Base-by-base conservation (phyloP, 2,888 invertebrate genomes). In the Lepidonotus clava region DNA sequence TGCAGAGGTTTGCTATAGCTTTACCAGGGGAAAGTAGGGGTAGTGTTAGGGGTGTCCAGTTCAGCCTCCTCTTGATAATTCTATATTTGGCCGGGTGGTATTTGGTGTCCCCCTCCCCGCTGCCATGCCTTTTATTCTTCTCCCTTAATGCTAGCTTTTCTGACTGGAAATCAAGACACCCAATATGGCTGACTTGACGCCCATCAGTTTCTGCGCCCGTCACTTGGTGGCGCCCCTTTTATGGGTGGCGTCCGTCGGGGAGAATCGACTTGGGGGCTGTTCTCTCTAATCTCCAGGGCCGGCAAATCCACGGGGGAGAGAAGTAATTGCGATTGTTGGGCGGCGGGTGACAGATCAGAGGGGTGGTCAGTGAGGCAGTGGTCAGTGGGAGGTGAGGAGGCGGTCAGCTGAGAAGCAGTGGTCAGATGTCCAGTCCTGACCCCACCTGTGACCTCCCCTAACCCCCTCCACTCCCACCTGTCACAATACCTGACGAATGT, bases 401-500 rank as follows among this genome's bases (percentile, higher is more conserved):
- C 61, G 28, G 61, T n/a, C n/a, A n/a, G n/a, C n/a, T n/a, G n/a
- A n/a, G 61, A 32, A 61, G 61, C n/a, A n/a, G 61, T 71, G 71
- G 71, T 71, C 71, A 71, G 18, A 38, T 71, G 71, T 71, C 71
- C 71, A 71, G 71, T 67, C 71, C 38, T 18, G 71, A 14, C 36
- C 38, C 71, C 71, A 71, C 18, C 71, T 71, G 71, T 71, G 71
- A 71, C 71, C 71, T 38, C 36, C 28, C 24, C 61, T 11, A 61
- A 61, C 11, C n/a, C n/a, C n/a, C n/a, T n/a, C n/a, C 61, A 61
- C 61, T 24, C 71, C 71, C 71, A 71, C 71, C 71, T 71, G 71
- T 38, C 71, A n/a, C 71, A 34, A 61, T 61, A 24, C 32, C 28
- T 28, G 61, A 2, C 61, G 1, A 61, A 24, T n/a, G n/a, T n/a